These are phyloP conservation scores for Sinocyclocheilus rhinocerous DNA, from an alignment of 2,113 vertebrate species.

Conservation along the genomic window DNA sequence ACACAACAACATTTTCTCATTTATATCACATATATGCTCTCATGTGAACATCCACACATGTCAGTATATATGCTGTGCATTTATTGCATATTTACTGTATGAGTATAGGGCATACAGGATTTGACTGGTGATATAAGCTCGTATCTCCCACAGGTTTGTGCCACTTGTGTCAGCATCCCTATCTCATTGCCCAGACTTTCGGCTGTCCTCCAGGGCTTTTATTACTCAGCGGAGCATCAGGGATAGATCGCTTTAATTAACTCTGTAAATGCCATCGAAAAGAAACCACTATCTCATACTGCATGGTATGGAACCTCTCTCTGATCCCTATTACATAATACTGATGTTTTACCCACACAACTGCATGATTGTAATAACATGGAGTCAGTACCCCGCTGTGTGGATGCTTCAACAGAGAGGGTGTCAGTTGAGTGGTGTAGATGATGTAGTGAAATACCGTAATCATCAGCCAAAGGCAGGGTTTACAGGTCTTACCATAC, in stretches of 20 bases:
- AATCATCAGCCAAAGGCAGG: not conserved
- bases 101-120: not conserved
- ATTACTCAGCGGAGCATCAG: constrained; percentile 61
- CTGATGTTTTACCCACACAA: constrained; percentile 30
- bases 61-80: not conserved
- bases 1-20: constrained; percentile 7
- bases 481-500: not conserved
- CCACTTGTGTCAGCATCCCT: not conserved
- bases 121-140: not conserved
- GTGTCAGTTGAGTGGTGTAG: not conserved
- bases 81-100: not conserved
- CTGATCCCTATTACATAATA: constrained; percentile 10
- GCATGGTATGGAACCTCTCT: constrained; percentile 13
- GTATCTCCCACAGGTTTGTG: not conserved
- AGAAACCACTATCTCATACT: constrained; percentile 17
- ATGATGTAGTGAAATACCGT: constrained; percentile 14
- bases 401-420: not conserved
- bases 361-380: constrained; percentile 30
- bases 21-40: not conserved
- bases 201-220: constrained; percentile 45
- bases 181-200: not conserved
- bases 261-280: constrained; percentile 45
- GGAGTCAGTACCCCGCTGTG: not conserved
- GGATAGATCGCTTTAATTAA: constrained; percentile 56
- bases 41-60: no score